Base-by-base conservation (phyloP, 2,797 vertebrate species). In the Sebastes kiyomatsui region DNA sequence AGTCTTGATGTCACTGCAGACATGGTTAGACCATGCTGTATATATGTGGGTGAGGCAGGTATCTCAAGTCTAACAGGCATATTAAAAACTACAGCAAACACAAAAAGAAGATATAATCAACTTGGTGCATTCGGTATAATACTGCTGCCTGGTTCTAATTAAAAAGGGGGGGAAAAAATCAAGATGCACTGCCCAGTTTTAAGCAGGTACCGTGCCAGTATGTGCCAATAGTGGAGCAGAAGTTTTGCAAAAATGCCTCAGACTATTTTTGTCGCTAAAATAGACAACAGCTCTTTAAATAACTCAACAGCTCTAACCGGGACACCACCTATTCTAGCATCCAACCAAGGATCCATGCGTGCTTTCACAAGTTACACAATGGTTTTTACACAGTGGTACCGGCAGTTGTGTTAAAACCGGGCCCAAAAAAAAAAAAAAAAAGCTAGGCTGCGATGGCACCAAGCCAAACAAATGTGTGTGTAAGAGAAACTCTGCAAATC, bases 341-440 rank as follows among this genome's bases (percentile, higher is more conserved):
- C 22, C 23, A 70, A 32, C 32, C 33, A 56, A 74, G 75, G 61
- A 80, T 62, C 56, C 46, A 20, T 46, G 49, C 16, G 49, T 67
- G 30, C 71, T 76, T 86, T 77, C 59, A 32, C 28, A 59, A 52
- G 49, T 23, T 58, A 60, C 62, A 58, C 23, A 78, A 67, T 9
- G 32, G 22, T 78, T 83, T 83, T 78, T 59, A 52, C 35, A 72
- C 52, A 69, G 69, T 75, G 46, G 72, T 65, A 84, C 49, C 35
- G 38, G 61, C 67, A 72, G 64, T 55, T 77, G 54, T 66, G 33
- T 79, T 72, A 59, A 77, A 86, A 61, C 30, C 1, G 2, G 1
- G 32, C 35, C 58, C 11, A 38, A 38, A 38, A 35, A 23, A 71
- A 79, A 30, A 25, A n/a, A 71, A 76, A 68, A 20, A 2, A n/a